Base-by-base conservation (phyloP, 2,888 invertebrate species). In the Auanema sp. region DNA sequence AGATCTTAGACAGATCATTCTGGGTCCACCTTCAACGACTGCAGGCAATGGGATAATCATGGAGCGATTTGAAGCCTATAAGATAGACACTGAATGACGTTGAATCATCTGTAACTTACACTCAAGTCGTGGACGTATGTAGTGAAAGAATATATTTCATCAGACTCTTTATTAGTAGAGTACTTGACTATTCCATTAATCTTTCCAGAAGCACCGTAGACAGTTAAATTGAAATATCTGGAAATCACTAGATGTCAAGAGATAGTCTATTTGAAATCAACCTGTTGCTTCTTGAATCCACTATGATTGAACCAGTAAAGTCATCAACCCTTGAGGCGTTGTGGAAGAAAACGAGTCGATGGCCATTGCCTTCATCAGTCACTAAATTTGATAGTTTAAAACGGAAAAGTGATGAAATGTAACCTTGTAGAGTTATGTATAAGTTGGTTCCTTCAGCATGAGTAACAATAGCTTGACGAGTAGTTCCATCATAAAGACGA, bases 401-500 rank as follows among this genome's bases (percentile, higher is more conserved):
- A 52, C 1, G 11, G 2, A 47, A 8, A 0, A 47, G 47, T 47
- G 16, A 2, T 52, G 21, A n/a, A 24, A 1, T n/a, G 24, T 23
- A n/a, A 71, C 74, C 60, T 60, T 75, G 72, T 40, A 81, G 65
- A 11, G 75, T 72, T 16, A 81, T 69, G 33, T 82, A 77, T 5
- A 82, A 66, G 61, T 77, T 81, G 5, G 77, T 75, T 53, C 82
- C 82, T 47, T 82, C 80, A 12, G 75, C 71, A 44, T 78, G 80
- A 0, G 72, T 76, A 11, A 82, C 77, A 41, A 81, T 65, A 12
- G 72, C 82, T 49, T 78, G 76, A 10, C 82, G 50, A n/a, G 64
- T 67, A 2, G 72, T 66, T 14, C 71, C 70, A 58, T 81, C 80
- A 23, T 72, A 71, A 47, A 83, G 68, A 8, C 75, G 63, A 2